Conservation (phyloP, 2,113 vertebrate species). For the Lynx canadensis region DNA sequence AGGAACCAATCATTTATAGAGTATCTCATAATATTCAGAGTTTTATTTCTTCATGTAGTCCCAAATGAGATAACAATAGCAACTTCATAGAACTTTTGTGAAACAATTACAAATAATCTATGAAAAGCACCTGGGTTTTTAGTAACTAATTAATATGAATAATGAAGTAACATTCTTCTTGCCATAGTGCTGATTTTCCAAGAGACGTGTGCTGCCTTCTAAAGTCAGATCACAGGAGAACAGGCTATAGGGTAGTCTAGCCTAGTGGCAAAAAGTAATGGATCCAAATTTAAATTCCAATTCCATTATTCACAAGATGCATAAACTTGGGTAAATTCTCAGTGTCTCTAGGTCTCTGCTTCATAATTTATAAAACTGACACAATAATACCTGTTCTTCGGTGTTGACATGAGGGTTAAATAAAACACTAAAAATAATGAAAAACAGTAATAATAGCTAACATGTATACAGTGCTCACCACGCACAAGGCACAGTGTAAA, state of each 20-base stretch:
- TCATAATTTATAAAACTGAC: background rate
- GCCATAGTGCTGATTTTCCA: background rate
- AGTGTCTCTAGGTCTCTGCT: background rate
- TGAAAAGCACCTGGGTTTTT: background rate
- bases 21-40: background rate
- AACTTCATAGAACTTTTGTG: background rate
- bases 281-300: background rate
- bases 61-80: background rate
- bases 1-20: background rate
- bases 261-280: background rate
- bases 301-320: background rate
- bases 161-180: background rate
- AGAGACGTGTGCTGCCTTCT: background rate
- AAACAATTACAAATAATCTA: background rate
- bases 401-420: background rate
- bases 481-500: accelerated
- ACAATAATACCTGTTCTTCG: background rate
- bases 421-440: background rate
- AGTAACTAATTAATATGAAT: background rate
- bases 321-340: background rate
- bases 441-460: background rate
- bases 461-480: too few relatives aligned
- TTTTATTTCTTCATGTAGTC: background rate
- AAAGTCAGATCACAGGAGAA: background rate
- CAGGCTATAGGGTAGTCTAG: accelerated